Conservation (phyloP, 2,888 invertebrate species). For the Epistrophe grossulariae region DNA sequence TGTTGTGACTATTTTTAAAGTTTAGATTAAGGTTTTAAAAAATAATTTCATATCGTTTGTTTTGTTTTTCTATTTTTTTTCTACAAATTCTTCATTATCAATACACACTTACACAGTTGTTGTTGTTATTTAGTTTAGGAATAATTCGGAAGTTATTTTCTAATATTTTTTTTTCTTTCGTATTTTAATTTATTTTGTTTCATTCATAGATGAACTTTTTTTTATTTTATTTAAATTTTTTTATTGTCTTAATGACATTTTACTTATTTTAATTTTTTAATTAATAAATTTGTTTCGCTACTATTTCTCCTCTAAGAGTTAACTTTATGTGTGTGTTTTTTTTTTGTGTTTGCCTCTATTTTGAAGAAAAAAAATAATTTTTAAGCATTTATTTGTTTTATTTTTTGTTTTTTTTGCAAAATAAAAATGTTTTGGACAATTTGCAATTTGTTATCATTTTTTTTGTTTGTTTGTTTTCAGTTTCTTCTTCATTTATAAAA, state of each 20-base stretch:
- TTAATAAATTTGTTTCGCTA: conserved; percentile 51
- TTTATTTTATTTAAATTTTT: conserved; percentile 36
- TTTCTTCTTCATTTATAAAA: conserved; percentile 60
- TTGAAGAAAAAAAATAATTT: conserved; percentile 35
- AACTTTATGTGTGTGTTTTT: conserved; percentile 56
- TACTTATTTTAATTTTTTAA: conserved; percentile 44
- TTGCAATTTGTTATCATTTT: conserved; percentile 54
- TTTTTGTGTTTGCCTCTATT: conserved; percentile 56
- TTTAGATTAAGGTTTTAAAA: conserved; percentile 43
- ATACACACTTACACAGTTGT: conserved; percentile 46
- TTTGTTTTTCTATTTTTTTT: conserved; percentile 1
- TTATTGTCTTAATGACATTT: conserved; percentile 75
- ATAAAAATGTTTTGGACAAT: conserved; percentile 69
- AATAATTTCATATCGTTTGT: conserved; percentile 39
- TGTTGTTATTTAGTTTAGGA: conserved; percentile 54
- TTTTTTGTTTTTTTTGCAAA: conserved; percentile 45
- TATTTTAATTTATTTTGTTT: conserved; percentile 16
- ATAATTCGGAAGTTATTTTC: conserved; percentile 65
- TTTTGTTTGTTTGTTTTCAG: too few species aligned
- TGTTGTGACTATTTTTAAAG: conserved; percentile 28
- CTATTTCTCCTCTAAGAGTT: conserved; percentile 73
- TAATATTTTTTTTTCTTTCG: conserved; percentile 12
- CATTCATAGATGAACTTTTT: conserved; percentile 52
- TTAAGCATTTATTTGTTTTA: conserved; percentile 4
- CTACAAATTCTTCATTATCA: conserved; percentile 51